phyloP scores from a whole-genome alignment of 2,888 invertebrate species.

The Keiferia lycopersicella region DNA sequence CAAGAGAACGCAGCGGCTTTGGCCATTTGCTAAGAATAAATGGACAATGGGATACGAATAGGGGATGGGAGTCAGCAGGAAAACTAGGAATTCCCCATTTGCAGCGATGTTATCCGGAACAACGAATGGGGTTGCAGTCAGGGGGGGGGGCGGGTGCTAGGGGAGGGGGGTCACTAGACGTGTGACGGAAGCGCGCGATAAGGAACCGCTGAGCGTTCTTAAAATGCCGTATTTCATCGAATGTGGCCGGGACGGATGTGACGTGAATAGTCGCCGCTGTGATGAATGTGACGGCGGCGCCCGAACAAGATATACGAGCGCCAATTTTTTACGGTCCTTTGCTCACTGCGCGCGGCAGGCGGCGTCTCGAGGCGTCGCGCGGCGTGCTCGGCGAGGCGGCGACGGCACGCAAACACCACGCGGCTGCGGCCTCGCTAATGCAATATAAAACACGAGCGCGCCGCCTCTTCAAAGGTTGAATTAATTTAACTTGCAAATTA shows the following conservation, averaged over 20 bases:
- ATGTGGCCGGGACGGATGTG: slow-evolving; percentile 10
- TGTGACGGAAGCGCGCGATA: slow-evolving; percentile 13
- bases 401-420: slow-evolving; percentile 22
- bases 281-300: slow-evolving; percentile 13
- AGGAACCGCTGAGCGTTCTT: slow-evolving; percentile 17
- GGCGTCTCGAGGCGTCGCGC: background rate
- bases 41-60: background rate
- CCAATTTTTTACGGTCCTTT: background rate
- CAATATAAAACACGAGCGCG: slow-evolving; percentile 43
- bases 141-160: background rate
- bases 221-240: slow-evolving; percentile 21
- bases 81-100: slow-evolving; percentile 19
- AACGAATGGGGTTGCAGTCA: slow-evolving; percentile 16
- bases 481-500: slow-evolving; percentile 68
- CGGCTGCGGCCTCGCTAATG: slow-evolving; percentile 32
- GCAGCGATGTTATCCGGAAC: slow-evolving; percentile 21
- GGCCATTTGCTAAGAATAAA: slow-evolving; percentile 8
- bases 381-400: slow-evolving; percentile 29
- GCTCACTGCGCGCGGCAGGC: background rate
- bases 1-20: background rate
- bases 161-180: background rate
- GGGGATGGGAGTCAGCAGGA: slow-evolving; percentile 15
- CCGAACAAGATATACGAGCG: slow-evolving; percentile 3
- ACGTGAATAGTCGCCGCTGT: slow-evolving; percentile 14
- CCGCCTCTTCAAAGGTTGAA: slow-evolving; percentile 52